Percentiles rank a stretch among this genome's conserved stretches.
Evolutionary conservation across 2,888 invertebrate genomes (phyloP).

Genomic region (Drosophila yooni): DNA sequence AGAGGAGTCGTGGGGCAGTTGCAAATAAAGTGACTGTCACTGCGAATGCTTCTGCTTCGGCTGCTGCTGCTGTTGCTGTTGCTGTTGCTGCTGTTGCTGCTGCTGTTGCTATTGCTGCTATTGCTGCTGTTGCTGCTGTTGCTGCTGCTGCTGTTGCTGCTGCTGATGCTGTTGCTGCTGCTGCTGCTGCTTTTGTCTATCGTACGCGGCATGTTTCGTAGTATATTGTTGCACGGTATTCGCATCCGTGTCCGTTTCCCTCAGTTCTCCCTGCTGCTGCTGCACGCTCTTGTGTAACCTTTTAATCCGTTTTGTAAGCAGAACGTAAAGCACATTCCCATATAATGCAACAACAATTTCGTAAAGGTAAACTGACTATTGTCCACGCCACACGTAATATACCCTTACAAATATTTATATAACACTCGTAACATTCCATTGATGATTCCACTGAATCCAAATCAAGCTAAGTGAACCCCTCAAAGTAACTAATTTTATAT

Average conservation of each 20-base stretch:
- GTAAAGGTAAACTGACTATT: background rate
- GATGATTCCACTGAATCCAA: too few species aligned
- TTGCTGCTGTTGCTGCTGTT: slow-evolving; percentile 4
- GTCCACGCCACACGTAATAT: background rate
- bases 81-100: background rate
- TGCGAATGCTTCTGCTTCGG: slow-evolving; percentile 37
- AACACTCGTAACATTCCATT: background rate
- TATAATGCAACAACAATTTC: slow-evolving; percentile 47
- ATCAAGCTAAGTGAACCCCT: background rate
- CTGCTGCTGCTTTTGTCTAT: slow-evolving; percentile 34
- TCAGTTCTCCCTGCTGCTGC: slow-evolving; percentile 25
- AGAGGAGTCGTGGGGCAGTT: slow-evolving; percentile 33
- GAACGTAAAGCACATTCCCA: slow-evolving; percentile 78
- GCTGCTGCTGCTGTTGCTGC: slow-evolving; percentile 38
- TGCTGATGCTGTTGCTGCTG: slow-evolving; percentile 24
- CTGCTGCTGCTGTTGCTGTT: background rate
- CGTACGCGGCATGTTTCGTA: slow-evolving; percentile 42
- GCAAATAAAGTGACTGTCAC: slow-evolving; percentile 71
- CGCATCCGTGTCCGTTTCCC: slow-evolving; percentile 56
- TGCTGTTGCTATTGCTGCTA: background rate
- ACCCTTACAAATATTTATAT: slow-evolving; percentile 10
- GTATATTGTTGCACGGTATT: slow-evolving; percentile 45
- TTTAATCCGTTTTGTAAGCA: slow-evolving; percentile 84
- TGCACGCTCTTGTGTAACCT: slow-evolving; percentile 81
- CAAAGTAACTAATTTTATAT: background rate